These are phyloP conservation scores for Phortica variegata DNA, from an alignment of 1,140 invertebrate genomes.

Conservation along the genomic window DNA sequence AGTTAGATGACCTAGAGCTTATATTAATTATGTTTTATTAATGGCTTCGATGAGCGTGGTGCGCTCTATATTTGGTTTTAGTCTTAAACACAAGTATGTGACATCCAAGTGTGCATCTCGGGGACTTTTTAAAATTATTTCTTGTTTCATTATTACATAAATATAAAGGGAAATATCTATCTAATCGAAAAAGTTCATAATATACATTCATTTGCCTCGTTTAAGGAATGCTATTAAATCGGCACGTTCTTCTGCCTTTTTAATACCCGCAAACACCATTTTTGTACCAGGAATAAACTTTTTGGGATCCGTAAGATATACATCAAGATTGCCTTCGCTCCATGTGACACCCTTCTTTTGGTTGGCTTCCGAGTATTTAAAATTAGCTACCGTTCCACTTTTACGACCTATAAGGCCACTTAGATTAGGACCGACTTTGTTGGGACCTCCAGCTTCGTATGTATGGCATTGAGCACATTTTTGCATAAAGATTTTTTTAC, in stretches of 20 bases:
- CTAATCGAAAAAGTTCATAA: too few species aligned
- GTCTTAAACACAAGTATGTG: too few species aligned
- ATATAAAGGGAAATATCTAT: too few species aligned
- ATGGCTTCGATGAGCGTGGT: too few species aligned
- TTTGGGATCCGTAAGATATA: constrained; percentile 77
- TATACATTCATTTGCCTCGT: constrained; percentile 20
- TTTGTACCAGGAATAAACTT: constrained; percentile 84
- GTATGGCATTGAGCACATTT: constrained; percentile 90
- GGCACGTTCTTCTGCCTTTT: constrained; percentile 71
- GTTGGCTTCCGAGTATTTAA: constrained; percentile 83
- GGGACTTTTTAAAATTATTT: too few species aligned
- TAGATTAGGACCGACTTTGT: constrained; percentile 90
- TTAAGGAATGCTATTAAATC: constrained; percentile 73
- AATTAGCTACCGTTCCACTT: constrained; percentile 79
- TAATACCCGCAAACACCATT: constrained; percentile 82
- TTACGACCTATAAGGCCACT: constrained; percentile 82
- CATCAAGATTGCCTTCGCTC: constrained; percentile 59
- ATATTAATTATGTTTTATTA: too few species aligned
- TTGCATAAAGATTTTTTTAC: constrained; percentile 86
- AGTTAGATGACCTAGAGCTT: too few species aligned
- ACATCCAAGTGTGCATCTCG: too few species aligned
- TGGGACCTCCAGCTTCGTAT: constrained; percentile 75
- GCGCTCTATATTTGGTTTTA: too few species aligned
- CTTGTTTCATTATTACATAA: too few species aligned
- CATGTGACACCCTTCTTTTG: constrained; percentile 71